phyloP scores from a whole-genome alignment of 2,888 invertebrate genomes.

The Ophonus ardosiacus region DNA sequence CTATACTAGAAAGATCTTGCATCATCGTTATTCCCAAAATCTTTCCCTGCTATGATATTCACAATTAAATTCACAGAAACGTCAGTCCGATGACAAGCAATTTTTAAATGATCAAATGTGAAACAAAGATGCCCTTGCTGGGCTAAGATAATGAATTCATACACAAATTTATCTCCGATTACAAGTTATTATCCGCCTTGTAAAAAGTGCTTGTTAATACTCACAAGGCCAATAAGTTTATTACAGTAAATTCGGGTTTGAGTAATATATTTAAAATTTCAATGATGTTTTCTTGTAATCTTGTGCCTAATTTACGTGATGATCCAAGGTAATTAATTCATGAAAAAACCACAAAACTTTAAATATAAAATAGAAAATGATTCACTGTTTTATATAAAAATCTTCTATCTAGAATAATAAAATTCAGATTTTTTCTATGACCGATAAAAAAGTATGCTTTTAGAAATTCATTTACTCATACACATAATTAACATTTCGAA shows the following conservation, averaged over 20 bases:
- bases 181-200: constrained; percentile 19
- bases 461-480: too few relatives aligned
- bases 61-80: not conserved
- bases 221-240: constrained; percentile 22
- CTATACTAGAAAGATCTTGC: not conserved
- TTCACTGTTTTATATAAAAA: not conserved
- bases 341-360: constrained; percentile 16
- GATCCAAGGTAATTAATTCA: constrained; percentile 51
- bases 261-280: constrained; percentile 37
- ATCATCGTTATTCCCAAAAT: not conserved
- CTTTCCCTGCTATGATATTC: not conserved
- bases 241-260: constrained; percentile 10
- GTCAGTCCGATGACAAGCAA: constrained; percentile 10
- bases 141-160: constrained; percentile 21
- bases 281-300: constrained; percentile 40
- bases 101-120: not conserved
- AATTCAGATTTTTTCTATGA: too few relatives aligned
- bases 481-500: too few relatives aligned
- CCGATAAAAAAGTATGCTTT: too few relatives aligned
- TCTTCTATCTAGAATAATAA: not conserved
- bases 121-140: constrained; percentile 36
- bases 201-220: constrained; percentile 32
- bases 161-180: constrained; percentile 35
- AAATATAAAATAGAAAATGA: not conserved
- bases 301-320: constrained; percentile 41